Evolutionary conservation across 1,140 invertebrate species (phyloP), one percentile per base, ranked within the genome.

Genomic region (Phymastichus coffea): DNA sequence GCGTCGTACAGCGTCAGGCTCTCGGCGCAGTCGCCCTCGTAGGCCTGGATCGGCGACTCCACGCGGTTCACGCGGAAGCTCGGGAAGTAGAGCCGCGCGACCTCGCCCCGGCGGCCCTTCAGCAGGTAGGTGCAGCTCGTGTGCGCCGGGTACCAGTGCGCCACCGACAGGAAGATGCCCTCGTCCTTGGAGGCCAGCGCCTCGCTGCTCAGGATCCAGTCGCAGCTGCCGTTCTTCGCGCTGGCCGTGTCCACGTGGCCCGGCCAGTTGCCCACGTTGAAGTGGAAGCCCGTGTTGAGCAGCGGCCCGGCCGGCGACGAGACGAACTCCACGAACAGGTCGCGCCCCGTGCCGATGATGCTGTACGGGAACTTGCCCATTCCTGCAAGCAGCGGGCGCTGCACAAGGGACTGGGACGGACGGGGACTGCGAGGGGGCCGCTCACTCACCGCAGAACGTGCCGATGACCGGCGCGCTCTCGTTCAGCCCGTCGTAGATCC

Each of bases 301-400:
- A 95, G 76, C 0, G 93, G 93, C 14, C 93, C 90, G 60, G 93
- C 93, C 30, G 90, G 87, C 2, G 93, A 95, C 10, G 90, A 94
- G 19, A 95, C 88, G 72, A 95, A 96, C 74, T 95, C 93, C 2
- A 96, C 91, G 70, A 93, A 92, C 49, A 96, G 82, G 68, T 94
- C 91, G 62, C 91, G 87, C 20, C 92, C 92, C 14, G 92, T 94
- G 6, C 93, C 93, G 65, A 95, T 94, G 66, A 96, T 95, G 61
- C 93, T 94, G 78, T 93, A 94, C 0, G 93, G 93, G 68, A 95
- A 94, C 73, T 94, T 93, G 25, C 93, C 93, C 87, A 95, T 91
- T 6, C 94, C 57, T 57, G 41, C 15, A 57, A 48, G 9, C n/a
- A n/a, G n/a, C n/a, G n/a, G n/a, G n/a, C n/a, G n/a, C n/a, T n/a